Evolutionary conservation across 2,888 invertebrate genomes (phyloP), one percentile per base, ranked within the genome.

Genomic region (Myopa tessellatipennis): DNA sequence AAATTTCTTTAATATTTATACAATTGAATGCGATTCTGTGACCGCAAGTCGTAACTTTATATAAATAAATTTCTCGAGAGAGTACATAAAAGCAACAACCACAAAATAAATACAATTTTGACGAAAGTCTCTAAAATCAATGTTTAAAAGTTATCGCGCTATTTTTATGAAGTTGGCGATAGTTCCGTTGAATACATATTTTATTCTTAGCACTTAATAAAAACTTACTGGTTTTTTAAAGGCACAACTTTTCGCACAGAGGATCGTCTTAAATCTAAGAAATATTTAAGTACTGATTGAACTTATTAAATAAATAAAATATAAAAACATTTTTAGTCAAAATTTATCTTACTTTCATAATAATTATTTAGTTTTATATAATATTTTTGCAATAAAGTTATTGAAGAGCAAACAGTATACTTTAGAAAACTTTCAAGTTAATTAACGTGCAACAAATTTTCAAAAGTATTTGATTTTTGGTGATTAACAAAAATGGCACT

Each of bases 201-300:
- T 4, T 7, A 38, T 67, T n/a, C n/a, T 67, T 26, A 26, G 1
- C 26, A 26, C 26, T 26, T 26, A 26, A 26, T 26, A 26, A 26
- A 36, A 6, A 68, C 14, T 0, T 52, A 50, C 50, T 50, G 12
- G 8, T 4, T 10, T 45, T 55, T 36, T 36, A 34, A 74, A 74
- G 74, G 74, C 74, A 74, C 74, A 74, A 74, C 52, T 74, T 74
- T 63, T 84, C 83, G 82, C 83, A 85, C 84, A 82, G 83, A 34
- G 55, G 55, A 55, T 55, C 5, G 10, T 16, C 55, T 26, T 70
- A 34, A 52, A 70, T 26, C 55, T 55, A 45, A 2, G 65, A 40
- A 69, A 52, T 69, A 61, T 40, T 72, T 72, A 61, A 16, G 8
- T 18, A 61, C 8, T 40, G 38, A 26, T 26, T 26, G n/a, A 61